Base-by-base conservation (phyloP, 1,140 invertebrate genomes). In the Psilanteris sp. region DNA sequence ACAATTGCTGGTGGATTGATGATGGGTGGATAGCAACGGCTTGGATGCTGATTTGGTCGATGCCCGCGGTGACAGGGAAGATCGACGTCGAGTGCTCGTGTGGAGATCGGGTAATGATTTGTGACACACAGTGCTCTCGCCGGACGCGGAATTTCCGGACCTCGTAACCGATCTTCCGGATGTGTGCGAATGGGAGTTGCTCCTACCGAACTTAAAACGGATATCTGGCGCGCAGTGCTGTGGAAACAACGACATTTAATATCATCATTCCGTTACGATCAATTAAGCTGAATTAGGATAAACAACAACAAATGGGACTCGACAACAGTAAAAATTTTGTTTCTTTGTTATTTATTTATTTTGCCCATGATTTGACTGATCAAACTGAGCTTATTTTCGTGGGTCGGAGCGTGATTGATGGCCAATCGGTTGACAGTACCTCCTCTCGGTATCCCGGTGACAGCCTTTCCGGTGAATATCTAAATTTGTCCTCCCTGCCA, bases 101-200 rank as follows among this genome's bases (percentile, higher is more conserved):
- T 93, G 94, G 18, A 96, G 87, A 86, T 96, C 94, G 0, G 95
- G 95, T 73, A 96, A 87, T 11, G 94, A 96, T 83, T 96, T 96
- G 88, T 96, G 94, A 80, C 93, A 90, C 73, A 81, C 85, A 55
- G 83, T 89, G 55, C 41, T 89, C 81, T 55, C 85, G 22, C 80
- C 80, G 44, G 82, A 83, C 34, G 73, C 83, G 9, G 83, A 84
- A 52, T 77, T 83, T 43, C 77, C 83, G 13, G 83, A 84, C 57
- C 84, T 87, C 57, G 79, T 80, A 7, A 74, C 75, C 6, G 81
- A 76, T 50, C 78, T 85, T 37, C 76, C 82, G 32, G 91, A 88
- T 82, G 92, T 82, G 54, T 91, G 90, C 0, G 92, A 93, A 73
- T 93, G 92, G 0, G 92, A 93, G 61, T 93, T 92, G 16, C 92